Evolutionary conservation across 2,888 invertebrate species (phyloP), one percentile per base, ranked within the genome.

Genomic region (Hipparchia semele): DNA sequence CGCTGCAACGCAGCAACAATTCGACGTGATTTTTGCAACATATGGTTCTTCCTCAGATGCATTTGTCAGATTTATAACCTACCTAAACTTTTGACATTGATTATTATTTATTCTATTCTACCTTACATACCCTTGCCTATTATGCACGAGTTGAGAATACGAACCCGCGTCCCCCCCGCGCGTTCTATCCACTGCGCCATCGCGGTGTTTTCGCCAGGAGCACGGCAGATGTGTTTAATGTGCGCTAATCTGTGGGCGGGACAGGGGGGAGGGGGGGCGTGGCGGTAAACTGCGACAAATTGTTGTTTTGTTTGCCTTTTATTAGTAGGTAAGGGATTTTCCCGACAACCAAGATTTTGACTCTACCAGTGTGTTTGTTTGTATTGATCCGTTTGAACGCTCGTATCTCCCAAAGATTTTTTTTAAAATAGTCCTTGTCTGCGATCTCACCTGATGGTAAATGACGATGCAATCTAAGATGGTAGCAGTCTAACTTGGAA

Each of bases 201-300:
- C 8, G 58, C 8, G 58, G 56, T 56, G 2, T 58, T 23, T 9
- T 7, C 8, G 1, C 58, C 58, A 8, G 6, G 2, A 56, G 56
- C 46, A 10, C 54, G 80, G 79, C 86, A 86, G 86, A 84, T 86
- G 86, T 80, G 80, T 77, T 72, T 81, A 79, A 81, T 80, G 76
- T 78, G 75, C 72, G 78, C 71, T 87, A 86, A 86, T 87, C 86
- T 84, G 79, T 79, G 85, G 87, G 87, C 86, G 87, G 79, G 79
- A 23, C 79, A 1, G 49, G 1, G 71, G 76, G 39, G 67, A 13
- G 39, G 61, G 62, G 8, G 39, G 39, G 39, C 39, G 39, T 39
- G 39, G 6, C 39, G 46, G 9, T 13, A 46, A 23, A 58, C 68
- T 46, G 68, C 68, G 46, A 68, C 46, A 68, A 68, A 56, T 68